These are phyloP conservation scores for Oxystoma pomonae DNA, from an alignment of 2,888 invertebrate species.

Conservation along the genomic window DNA sequence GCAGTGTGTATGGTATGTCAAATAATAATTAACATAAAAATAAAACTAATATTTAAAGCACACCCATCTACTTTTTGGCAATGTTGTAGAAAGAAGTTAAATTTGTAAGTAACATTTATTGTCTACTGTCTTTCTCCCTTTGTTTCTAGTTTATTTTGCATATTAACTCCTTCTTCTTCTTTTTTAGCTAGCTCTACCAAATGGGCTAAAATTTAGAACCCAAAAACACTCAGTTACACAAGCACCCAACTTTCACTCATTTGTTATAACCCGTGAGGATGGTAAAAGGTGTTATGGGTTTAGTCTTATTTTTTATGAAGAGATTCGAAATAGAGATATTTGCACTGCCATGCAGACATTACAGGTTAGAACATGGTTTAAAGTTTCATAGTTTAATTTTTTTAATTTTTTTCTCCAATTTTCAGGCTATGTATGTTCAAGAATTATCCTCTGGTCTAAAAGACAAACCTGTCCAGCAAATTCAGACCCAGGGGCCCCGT, in stretches of 20 bases:
- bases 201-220: constrained; percentile 90
- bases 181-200: constrained; percentile 85
- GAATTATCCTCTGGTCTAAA: constrained; percentile 81
- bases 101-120: constrained; percentile 4
- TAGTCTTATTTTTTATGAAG: constrained; percentile 93
- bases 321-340: constrained; percentile 87
- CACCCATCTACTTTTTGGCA: too few species aligned
- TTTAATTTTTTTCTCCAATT: not conserved
- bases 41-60: too few species aligned
- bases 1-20: constrained; percentile 88
- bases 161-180: not conserved
- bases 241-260: constrained; percentile 91
- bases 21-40: too few species aligned
- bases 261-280: constrained; percentile 95
- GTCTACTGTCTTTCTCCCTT: constrained; percentile 6
- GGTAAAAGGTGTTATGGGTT: constrained; percentile 93
- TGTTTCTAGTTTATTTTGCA: constrained; percentile 14
- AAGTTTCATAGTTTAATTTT: not conserved
- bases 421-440: constrained; percentile 70
- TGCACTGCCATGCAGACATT: constrained; percentile 95
- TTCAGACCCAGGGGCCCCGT: constrained; percentile 69
- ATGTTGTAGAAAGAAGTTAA: too few species aligned
- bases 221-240: constrained; percentile 78
- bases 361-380: constrained; percentile 64
- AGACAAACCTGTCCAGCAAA: constrained; percentile 58